Evolutionary conservation across 2,797 vertebrate species (phyloP).

Genomic region (Arvicola amphibius): DNA sequence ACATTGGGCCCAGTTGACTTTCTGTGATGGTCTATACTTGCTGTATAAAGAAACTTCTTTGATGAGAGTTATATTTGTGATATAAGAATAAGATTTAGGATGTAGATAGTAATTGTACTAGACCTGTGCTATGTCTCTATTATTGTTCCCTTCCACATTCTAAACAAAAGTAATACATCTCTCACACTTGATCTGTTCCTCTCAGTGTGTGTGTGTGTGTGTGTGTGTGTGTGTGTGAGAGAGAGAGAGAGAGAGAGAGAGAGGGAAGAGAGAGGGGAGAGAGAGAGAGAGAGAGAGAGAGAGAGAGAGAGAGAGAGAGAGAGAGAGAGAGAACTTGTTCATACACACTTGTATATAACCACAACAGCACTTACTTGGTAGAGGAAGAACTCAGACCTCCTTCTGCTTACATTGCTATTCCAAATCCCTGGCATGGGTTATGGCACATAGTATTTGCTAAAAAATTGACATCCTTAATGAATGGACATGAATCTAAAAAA

Average conservation of each 20-base stretch:
- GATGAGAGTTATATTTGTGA: not conserved
- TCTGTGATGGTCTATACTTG: not conserved
- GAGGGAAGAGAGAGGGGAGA: too few relatives aligned
- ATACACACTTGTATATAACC: not conserved
- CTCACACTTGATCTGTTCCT: not conserved
- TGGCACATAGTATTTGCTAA: not conserved
- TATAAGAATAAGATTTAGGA: not conserved
- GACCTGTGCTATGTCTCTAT: not conserved
- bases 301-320: too few relatives aligned
- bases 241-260: too few relatives aligned
- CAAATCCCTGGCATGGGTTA: not conserved
- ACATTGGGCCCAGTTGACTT: too few relatives aligned
- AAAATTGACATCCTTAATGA: slow-evolving; percentile 40
- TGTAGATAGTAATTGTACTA: not conserved
- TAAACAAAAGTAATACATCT: not conserved
- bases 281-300: too few relatives aligned
- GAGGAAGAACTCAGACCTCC: not conserved
- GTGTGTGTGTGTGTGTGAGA: not conserved
- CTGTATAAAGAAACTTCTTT: not conserved
- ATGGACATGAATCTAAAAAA: slow-evolving; percentile 38
- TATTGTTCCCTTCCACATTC: not conserved
- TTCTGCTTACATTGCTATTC: not conserved
- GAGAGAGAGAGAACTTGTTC: too few relatives aligned
- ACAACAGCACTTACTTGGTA: not conserved
- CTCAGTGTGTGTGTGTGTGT: not conserved